Percentiles rank a stretch among this genome's conserved stretches.
Evolutionary conservation across 2,113 vertebrate genomes (phyloP).

Genomic region (Lophura nycthemera): DNA sequence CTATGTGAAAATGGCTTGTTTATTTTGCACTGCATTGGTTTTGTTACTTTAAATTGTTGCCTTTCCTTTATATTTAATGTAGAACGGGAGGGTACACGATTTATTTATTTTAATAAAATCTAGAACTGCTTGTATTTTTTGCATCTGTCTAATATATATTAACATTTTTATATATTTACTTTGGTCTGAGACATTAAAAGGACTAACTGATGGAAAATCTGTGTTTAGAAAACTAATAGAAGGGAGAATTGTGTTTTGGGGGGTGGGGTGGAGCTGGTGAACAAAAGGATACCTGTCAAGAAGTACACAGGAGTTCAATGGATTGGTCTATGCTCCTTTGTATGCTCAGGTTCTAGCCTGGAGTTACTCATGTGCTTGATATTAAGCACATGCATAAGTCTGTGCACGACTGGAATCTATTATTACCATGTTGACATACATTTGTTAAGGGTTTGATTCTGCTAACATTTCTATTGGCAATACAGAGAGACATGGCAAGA

Average conservation of each 20-base stretch:
- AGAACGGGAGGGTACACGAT: too few relatives aligned
- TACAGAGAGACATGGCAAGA: slow-evolving; percentile 4
- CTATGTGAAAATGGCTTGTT: background rate
- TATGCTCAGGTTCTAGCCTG: slow-evolving; percentile 72
- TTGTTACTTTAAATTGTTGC: background rate
- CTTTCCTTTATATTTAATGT: background rate
- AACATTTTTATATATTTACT: background rate
- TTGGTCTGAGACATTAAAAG: background rate
- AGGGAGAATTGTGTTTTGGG: background rate
- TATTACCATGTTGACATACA: slow-evolving; percentile 62
- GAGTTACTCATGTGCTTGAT: slow-evolving; percentile 72
- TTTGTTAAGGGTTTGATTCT: slow-evolving; percentile 62
- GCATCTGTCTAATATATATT: background rate
- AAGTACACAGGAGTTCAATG: slow-evolving; percentile 20
- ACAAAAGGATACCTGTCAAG: slow-evolving; percentile 66
- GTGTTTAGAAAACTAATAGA: background rate
- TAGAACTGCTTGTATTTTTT: background rate
- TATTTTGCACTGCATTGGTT: background rate
- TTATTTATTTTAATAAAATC: background rate
- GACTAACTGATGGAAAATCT: background rate
- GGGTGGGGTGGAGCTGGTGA: background rate
- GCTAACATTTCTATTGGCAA: slow-evolving; percentile 34
- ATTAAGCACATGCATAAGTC: slow-evolving; percentile 35
- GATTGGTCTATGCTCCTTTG: slow-evolving; percentile 55
- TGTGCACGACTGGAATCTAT: slow-evolving; percentile 60